Conservation (phyloP, 2,888 invertebrate genomes). For the Eulithis testata region DNA sequence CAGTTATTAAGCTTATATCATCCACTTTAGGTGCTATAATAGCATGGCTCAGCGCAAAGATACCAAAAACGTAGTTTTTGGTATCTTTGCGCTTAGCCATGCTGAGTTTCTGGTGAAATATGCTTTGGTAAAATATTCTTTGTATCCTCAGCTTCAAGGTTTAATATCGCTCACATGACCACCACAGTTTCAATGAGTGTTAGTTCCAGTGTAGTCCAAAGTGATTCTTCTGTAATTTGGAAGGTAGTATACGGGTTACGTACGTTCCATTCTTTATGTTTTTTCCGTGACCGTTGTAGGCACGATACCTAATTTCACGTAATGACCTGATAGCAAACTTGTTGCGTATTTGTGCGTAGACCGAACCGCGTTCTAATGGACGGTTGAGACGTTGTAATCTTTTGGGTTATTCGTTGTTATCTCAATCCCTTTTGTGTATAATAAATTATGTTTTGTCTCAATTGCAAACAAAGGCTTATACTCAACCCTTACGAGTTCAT, state of each 20-base stretch:
- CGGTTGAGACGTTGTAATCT: constrained; percentile 1
- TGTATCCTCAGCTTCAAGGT: background rate
- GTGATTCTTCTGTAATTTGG: constrained; percentile 8
- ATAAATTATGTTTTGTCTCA: constrained; percentile 12
- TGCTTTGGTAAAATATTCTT: constrained; percentile 1
- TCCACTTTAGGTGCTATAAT: background rate
- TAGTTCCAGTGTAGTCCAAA: background rate
- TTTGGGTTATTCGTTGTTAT: constrained; percentile 12
- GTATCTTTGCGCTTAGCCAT: too few species aligned
- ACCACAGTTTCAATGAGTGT: background rate
- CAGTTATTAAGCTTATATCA: constrained; percentile 10
- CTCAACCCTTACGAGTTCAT: too few species aligned
- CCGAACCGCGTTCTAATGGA: constrained; percentile 26
- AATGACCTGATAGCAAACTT: constrained; percentile 42
- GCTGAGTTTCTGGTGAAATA: background rate
- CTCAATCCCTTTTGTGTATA: constrained; percentile 6
- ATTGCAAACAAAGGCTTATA: constrained; percentile 6
- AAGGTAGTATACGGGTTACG: constrained; percentile 24
- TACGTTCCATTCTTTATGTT: constrained; percentile 42
- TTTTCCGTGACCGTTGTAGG: constrained; percentile 41
- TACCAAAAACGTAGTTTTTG: background rate
- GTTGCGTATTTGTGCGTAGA: constrained; percentile 44
- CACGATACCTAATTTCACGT: constrained; percentile 45
- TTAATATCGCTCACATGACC: background rate
- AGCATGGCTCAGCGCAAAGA: background rate